phyloP scores from a whole-genome alignment of 1,140 invertebrate species.

The Caenorhabditis remanei region DNA sequence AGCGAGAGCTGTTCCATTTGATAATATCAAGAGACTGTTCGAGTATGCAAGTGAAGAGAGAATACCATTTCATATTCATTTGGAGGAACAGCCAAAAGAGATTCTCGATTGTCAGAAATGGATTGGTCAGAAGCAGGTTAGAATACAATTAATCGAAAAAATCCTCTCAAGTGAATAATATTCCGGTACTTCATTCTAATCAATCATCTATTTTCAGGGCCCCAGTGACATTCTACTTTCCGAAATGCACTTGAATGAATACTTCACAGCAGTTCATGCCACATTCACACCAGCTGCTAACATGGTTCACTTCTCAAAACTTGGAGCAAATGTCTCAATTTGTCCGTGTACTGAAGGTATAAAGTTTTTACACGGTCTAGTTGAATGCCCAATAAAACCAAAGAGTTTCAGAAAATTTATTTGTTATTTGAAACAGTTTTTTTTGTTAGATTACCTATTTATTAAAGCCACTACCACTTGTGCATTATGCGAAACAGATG shows the following conservation, averaged over 20 bases:
- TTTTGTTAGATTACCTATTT: too few relatives aligned
- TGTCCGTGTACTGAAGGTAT: conserved; percentile 73
- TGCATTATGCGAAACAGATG: too few relatives aligned
- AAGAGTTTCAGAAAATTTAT: too few relatives aligned
- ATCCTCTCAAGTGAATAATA: too few relatives aligned
- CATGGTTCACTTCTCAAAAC: conserved; percentile 48
- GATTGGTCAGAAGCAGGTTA: conserved; percentile 43
- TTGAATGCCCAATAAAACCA: background rate
- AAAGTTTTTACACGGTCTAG: background rate
- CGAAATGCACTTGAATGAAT: conserved; percentile 37
- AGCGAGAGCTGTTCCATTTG: conserved; percentile 71
- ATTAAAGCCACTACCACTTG: too few relatives aligned
- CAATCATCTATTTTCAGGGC: background rate
- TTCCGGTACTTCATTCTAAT: background rate
- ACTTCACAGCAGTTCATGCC: conserved; percentile 73
- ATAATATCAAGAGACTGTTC: conserved; percentile 65
- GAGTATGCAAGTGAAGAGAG: conserved; percentile 65
- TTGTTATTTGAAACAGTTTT: too few relatives aligned
- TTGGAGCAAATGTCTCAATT: conserved; percentile 70
- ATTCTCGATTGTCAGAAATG: conserved; percentile 66
- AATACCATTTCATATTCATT: conserved; percentile 74
- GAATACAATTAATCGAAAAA: too few relatives aligned
- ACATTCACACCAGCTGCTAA: conserved; percentile 70
- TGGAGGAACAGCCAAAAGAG: conserved; percentile 77
- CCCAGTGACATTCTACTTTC: conserved; percentile 41